phyloP scores from a whole-genome alignment of 2,113 vertebrate genomes.

The Casuarius casuarius region DNA sequence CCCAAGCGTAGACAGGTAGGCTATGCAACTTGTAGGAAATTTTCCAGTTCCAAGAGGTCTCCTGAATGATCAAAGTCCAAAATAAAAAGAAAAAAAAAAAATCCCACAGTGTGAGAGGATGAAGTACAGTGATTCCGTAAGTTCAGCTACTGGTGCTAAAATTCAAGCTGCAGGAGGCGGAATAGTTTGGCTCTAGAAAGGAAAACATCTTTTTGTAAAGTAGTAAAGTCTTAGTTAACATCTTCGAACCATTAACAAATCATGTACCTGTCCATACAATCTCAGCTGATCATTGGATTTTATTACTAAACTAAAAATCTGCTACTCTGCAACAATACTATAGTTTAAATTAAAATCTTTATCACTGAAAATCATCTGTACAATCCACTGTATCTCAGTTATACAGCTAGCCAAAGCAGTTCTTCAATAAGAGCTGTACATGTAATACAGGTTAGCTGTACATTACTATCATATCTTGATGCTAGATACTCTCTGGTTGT shows the following conservation, averaged over 20 bases:
- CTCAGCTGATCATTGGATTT: slow-evolving; percentile 8
- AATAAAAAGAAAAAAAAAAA: background rate
- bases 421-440: background rate
- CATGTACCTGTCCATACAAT: background rate
- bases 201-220: background rate
- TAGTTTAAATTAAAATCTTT: slow-evolving; percentile 28
- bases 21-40: background rate
- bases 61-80: background rate
- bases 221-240: background rate
- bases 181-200: background rate
- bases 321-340: background rate
- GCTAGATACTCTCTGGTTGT: background rate
- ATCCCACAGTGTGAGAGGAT: background rate
- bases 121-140: background rate
- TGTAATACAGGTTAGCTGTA: background rate
- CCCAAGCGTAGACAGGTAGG: background rate
- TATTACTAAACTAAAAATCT: background rate
- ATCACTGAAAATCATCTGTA: background rate
- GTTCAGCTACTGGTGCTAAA: background rate
- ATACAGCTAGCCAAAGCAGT: background rate
- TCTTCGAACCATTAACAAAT: background rate
- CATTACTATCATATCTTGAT: background rate
- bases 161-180: background rate
- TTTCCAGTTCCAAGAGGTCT: background rate
- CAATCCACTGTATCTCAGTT: background rate